A percentile compares a stretch with the other conserved stretches of the same genome.
These are phyloP conservation scores for Serripes groenlandicus DNA, from an alignment of 2,888 invertebrate species.

Conservation along the genomic window DNA sequence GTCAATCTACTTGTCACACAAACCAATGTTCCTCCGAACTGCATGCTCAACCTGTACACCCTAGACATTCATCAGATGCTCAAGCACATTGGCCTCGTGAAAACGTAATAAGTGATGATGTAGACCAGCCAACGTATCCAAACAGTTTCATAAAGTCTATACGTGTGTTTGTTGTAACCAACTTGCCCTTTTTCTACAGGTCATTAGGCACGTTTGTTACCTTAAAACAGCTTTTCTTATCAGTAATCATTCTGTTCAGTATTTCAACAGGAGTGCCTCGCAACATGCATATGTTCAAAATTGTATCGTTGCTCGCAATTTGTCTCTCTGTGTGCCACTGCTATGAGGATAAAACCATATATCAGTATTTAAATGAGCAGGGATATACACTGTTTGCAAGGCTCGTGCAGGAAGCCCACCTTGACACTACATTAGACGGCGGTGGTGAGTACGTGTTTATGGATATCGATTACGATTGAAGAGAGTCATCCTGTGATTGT, in stretches of 20 bases:
- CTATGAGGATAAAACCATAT: conserved; percentile 54
- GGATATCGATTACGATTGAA: no score
- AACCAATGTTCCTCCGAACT: no score
- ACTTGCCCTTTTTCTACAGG: no score
- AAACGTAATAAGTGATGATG: no score
- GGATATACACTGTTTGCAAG: conserved; percentile 22
- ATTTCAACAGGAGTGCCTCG: neutral
- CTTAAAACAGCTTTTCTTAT: neutral
- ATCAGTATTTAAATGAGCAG: conserved; percentile 55
- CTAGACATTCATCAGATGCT: no score
- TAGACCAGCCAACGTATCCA: no score
- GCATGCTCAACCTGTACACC: no score
- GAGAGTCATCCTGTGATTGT: no score
- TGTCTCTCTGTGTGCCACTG: neutral
- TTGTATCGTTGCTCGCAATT: neutral
- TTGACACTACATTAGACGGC: neutral
- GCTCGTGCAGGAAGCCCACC: conserved; percentile 2
- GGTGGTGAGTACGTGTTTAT: conserved; percentile 3
- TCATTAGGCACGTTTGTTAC: neutral
- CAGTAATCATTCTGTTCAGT: neutral
- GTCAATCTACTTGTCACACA: no score
- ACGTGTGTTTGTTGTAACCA: no score
- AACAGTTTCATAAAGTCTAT: no score
- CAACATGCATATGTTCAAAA: neutral
- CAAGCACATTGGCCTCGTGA: no score